Conservation (phyloP, 1,140 invertebrate species). For the Oedothorax gibbosus region DNA sequence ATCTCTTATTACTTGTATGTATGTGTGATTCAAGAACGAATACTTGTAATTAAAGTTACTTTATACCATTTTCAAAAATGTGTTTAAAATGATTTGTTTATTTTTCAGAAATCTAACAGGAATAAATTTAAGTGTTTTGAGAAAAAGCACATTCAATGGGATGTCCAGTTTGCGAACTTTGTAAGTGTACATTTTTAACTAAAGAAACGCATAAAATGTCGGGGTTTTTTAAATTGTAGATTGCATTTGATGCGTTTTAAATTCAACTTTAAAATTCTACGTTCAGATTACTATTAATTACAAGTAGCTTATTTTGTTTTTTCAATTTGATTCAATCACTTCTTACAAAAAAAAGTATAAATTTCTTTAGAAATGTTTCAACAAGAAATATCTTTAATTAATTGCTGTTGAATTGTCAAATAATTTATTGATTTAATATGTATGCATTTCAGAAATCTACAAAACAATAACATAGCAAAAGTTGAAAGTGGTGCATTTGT, state of each 20-base stretch:
- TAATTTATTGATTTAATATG: not conserved
- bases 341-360: no score
- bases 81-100: not conserved
- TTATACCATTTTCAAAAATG: not conserved
- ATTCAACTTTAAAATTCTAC: no score
- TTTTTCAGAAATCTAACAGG: constrained; percentile 48
- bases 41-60: not conserved
- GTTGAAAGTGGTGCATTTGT: constrained; percentile 68
- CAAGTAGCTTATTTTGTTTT: no score
- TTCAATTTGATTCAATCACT: no score
- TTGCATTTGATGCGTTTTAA: no score
- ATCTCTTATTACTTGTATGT: not conserved
- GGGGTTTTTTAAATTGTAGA: no score
- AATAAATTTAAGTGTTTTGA: constrained; percentile 21
- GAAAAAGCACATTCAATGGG: constrained; percentile 50
- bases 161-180: constrained; percentile 44
- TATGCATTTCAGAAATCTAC: constrained; percentile 63
- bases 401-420: no score
- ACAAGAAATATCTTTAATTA: no score
- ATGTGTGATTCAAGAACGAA: not conserved
- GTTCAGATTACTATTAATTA: no score
- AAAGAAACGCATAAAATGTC: no score
- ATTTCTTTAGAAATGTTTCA: no score
- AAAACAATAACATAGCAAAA: constrained; percentile 65
- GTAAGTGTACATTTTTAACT: constrained; percentile 27